Evolutionary conservation across 1,140 invertebrate species (phyloP).

Genomic region (Bradysia coprophila): DNA sequence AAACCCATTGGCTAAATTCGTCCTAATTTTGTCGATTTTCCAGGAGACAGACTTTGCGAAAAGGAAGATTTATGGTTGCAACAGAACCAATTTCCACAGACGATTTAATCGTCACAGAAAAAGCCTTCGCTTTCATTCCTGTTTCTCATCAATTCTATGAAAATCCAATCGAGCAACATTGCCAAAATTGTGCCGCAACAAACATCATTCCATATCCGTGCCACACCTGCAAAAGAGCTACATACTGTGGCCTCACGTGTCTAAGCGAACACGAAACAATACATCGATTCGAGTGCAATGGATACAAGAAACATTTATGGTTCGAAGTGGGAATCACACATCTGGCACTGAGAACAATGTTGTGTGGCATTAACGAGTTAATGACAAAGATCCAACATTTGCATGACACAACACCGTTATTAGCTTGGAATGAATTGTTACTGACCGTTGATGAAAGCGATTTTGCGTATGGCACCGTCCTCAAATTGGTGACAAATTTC

Average conservation of each 20-base stretch:
- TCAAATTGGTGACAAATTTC: conserved; percentile 1
- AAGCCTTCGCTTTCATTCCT: conserved; percentile 4
- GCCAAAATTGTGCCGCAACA: conserved; percentile 3
- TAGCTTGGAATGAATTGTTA: neutral
- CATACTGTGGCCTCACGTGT: conserved; percentile 2
- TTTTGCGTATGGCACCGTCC: neutral
- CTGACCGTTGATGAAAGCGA: neutral
- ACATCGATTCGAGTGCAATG: conserved; percentile 4
- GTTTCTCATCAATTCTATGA: conserved; percentile 1
- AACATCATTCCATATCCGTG: conserved; percentile 4
- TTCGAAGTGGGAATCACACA: conserved; percentile 5
- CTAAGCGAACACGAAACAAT: conserved; percentile 1
- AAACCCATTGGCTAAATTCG: too few relatives aligned
- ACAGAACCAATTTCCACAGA: neutral
- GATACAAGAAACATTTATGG: conserved; percentile 1
- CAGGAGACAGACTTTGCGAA: neutral
- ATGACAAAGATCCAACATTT: neutral
- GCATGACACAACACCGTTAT: neutral
- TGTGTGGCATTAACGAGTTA: neutral
- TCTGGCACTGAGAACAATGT: conserved; percentile 1
- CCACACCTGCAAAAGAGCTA: neutral
- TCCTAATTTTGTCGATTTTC: too few relatives aligned
- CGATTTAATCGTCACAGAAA: conserved; percentile 1
- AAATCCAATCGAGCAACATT: conserved; percentile 2
- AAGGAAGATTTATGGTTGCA: conserved; percentile 2